Evolutionary conservation across 2,888 invertebrate genomes (phyloP).

Genomic region (Oxystoma pomonae): DNA sequence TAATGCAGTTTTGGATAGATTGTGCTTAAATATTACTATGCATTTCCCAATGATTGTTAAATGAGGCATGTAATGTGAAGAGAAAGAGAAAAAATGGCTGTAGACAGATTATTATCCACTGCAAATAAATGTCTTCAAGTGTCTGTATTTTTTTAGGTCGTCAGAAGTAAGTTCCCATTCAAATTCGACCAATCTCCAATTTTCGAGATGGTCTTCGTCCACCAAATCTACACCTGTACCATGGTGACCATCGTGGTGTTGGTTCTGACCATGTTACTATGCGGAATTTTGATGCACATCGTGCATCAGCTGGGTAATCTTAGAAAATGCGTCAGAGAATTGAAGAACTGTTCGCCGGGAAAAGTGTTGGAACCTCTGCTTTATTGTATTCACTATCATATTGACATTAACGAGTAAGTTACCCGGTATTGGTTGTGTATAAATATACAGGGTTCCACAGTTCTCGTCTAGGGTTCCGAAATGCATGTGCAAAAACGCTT

Average conservation of each 20-base stretch:
- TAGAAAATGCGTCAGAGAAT: constrained; percentile 5
- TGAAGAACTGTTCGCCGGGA: background rate
- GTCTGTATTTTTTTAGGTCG: constrained; percentile 20
- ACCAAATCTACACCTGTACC: constrained; percentile 33
- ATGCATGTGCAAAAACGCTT: no score
- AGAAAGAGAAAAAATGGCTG: no score
- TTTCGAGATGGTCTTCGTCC: constrained; percentile 28
- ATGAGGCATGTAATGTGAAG: no score
- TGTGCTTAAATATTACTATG: no score
- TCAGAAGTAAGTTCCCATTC: constrained; percentile 28
- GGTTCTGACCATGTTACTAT: constrained; percentile 31
- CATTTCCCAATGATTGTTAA: no score
- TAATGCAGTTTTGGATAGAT: no score
- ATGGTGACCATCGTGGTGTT: constrained; percentile 32
- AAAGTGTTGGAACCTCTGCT: constrained; percentile 4
- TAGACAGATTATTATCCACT: no score
- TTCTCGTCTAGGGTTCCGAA: no score
- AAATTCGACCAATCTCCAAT: constrained; percentile 30
- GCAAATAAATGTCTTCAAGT: no score
- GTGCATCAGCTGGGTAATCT: constrained; percentile 30
- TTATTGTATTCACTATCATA: constrained; percentile 28
- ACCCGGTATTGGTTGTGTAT: no score
- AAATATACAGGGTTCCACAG: no score
- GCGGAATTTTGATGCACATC: constrained; percentile 32
- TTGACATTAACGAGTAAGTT: constrained; percentile 32